Evolutionary conservation across 2,888 invertebrate species (phyloP), one percentile per base, ranked within the genome.

Genomic region (Callyntrura guangdongensis): DNA sequence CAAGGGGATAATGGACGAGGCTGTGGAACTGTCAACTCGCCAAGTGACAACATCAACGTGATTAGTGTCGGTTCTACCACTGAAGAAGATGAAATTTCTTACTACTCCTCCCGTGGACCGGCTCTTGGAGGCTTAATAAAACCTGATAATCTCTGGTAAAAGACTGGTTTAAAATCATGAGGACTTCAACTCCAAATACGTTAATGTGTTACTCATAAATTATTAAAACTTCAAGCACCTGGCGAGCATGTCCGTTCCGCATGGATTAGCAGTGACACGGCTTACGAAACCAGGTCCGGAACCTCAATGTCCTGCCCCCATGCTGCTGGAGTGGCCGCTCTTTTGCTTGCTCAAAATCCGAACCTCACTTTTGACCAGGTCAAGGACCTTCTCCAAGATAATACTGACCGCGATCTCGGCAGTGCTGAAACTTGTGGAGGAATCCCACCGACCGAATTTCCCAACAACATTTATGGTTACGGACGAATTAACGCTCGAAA

Each of bases 291-390:
- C 17, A 36, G 47, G 1, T 81, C 64, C 5, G 64, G 64, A 64
- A 64, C 64, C 6, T n/a, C n/a, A n/a, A 89, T 89, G 89, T 53
- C 83, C 3, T 72, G 74, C 27, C 90, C 92, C 2, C 92, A 92
- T 81, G 87, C 56, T 0, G 74, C 86, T 0, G 89, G 91, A 12
- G 53, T 64, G 11, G 47, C 87, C 8, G 89, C 88, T 17, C 81
- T 89, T 0, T 49, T 91, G 6, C 56, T 88, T 4, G 11, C 61
- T 2, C 20, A 49, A 11, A 69, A 86, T 61, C 77, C 84, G 12
- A 17, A 88, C 12, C 25, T 91, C 45, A 89, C 79, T 14, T 91
- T 45, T 67, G 79, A 59, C 12, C n/a, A 89, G 22, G 79, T 47
- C 2, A n/a, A 36, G 3, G 6, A 2, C 6, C 36, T 36, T 2